A percentile compares a stretch with the other conserved stretches of the same genome.
Evolutionary conservation across 1,140 invertebrate genomes (phyloP).

Genomic region (Hermetia illucens): DNA sequence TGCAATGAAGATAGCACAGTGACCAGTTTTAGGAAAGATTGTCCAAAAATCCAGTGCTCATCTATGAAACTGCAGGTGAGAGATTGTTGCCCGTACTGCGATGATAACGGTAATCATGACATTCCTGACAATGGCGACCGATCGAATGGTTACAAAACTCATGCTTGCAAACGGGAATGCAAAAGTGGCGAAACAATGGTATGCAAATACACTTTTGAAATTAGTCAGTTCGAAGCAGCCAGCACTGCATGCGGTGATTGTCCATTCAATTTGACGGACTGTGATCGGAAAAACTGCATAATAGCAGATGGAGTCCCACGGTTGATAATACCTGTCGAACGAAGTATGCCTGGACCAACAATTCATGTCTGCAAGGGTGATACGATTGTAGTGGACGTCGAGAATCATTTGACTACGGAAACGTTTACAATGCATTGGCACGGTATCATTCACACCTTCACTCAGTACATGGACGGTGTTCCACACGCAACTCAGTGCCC

Average conservation of each 20-base stretch:
- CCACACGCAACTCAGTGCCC: slow-evolving; percentile 76
- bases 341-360: slow-evolving; percentile 64
- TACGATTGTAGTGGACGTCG: slow-evolving; percentile 67
- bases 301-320: slow-evolving; percentile 52
- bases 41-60: no score
- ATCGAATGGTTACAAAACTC: slow-evolving; percentile 17
- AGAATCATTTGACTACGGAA: slow-evolving; percentile 62
- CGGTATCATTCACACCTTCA: slow-evolving; percentile 59
- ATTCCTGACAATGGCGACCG: no score
- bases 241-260: slow-evolving; percentile 45
- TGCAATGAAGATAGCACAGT: no score
- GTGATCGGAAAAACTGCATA: slow-evolving; percentile 47
- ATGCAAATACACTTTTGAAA: slow-evolving; percentile 22
- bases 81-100: no score
- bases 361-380: slow-evolving; percentile 81
- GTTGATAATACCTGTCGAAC: slow-evolving; percentile 61
- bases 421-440: slow-evolving; percentile 68
- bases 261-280: slow-evolving; percentile 39
- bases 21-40: no score
- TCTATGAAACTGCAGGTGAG: no score
- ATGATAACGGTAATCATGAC: no score
- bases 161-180: slow-evolving; percentile 22
- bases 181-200: slow-evolving; percentile 16
- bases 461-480: slow-evolving; percentile 75
- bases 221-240: slow-evolving; percentile 20